These are phyloP conservation scores for Platycheirus albimanus DNA, from an alignment of 2,888 invertebrate species.

Conservation along the genomic window DNA sequence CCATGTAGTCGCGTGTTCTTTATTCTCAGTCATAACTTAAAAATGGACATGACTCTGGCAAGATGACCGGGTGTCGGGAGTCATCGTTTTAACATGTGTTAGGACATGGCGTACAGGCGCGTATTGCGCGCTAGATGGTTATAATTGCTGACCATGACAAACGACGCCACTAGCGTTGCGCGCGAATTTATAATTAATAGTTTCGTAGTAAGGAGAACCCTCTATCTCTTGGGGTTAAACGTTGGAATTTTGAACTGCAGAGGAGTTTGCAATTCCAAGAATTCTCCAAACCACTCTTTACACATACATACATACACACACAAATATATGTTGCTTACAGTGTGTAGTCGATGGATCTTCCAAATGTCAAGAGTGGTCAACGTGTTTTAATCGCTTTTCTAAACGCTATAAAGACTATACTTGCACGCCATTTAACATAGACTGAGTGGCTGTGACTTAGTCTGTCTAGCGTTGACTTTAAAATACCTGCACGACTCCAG, in stretches of 20 bases:
- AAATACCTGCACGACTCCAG: constrained; percentile 59
- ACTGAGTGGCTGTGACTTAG: no score
- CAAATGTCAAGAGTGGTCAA: constrained; percentile 63
- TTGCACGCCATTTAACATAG: no score
- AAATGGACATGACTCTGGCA: constrained; percentile 59
- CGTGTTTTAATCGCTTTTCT: constrained; percentile 65
- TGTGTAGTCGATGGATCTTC: constrained; percentile 32
- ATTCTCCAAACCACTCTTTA: constrained; percentile 22
- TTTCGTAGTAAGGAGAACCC: constrained; percentile 24
- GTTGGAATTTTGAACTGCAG: constrained; percentile 43
- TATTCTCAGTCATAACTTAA: constrained; percentile 69
- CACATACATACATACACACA: no score
- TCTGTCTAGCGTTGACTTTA: background rate
- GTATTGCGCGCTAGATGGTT: constrained; percentile 32
- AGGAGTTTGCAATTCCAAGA: constrained; percentile 51
- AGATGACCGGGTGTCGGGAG: constrained; percentile 63
- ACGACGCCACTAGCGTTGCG: constrained; percentile 66
- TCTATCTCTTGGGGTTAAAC: constrained; percentile 54
- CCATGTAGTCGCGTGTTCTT: constrained; percentile 73
- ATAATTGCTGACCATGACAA: constrained; percentile 65
- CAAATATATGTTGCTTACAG: no score
- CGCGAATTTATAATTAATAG: constrained; percentile 70
- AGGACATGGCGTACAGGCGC: constrained; percentile 64
- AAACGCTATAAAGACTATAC: constrained; percentile 20
- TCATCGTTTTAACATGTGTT: constrained; percentile 67